A percentile compares a stretch with the other conserved stretches of the same genome.
phyloP scores from a whole-genome alignment of 2,797 vertebrate genomes.

The Sebastes diaconus region DNA sequence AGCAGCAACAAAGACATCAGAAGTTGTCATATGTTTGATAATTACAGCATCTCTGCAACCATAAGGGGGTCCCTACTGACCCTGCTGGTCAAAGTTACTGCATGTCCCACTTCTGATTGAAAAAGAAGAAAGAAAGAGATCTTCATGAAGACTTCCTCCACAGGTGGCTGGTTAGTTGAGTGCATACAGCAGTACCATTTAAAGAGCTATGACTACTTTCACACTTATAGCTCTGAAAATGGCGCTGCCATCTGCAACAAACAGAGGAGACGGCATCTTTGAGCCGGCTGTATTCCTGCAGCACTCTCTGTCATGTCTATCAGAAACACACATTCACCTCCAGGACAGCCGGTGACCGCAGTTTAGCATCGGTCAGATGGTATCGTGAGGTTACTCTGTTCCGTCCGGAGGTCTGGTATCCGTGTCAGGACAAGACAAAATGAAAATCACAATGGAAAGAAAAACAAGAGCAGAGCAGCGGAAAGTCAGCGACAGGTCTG shows the following conservation, averaged over 20 bases:
- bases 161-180: constrained; percentile 73
- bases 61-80: background rate
- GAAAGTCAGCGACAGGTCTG: constrained; percentile 23
- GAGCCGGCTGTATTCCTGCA: background rate
- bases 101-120: background rate
- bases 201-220: constrained; percentile 92
- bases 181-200: constrained; percentile 95
- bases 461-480: constrained; percentile 18
- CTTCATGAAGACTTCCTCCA: background rate
- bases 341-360: background rate
- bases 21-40: no score
- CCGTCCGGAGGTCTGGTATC: background rate
- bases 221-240: constrained; percentile 95
- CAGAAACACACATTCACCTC: background rate
- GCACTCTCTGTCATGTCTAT: background rate
- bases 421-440: background rate
- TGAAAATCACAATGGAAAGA: constrained; percentile 22
- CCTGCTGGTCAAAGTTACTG: background rate
- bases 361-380: background rate
- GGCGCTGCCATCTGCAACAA: constrained; percentile 91
- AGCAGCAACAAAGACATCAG: background rate
- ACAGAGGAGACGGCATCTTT: background rate
- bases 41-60: background rate
- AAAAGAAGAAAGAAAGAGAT: background rate
- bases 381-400: background rate